Evolutionary conservation across 2,797 vertebrate species (phyloP), one percentile per base, ranked within the genome.

Genomic region (Zonotrichia albicollis): DNA sequence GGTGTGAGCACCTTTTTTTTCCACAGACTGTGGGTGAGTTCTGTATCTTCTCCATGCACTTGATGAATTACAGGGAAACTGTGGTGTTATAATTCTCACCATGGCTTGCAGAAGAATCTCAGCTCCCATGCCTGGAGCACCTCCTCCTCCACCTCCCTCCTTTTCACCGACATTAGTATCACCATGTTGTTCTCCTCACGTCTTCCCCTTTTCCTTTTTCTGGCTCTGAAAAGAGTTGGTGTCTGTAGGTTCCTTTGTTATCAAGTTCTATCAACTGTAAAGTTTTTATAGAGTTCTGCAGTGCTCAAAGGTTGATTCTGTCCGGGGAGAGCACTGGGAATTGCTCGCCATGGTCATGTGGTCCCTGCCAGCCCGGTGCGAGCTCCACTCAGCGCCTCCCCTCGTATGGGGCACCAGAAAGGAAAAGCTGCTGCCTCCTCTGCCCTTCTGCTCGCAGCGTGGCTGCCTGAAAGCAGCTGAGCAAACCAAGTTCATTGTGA

Each of bases 261-360:
- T 50, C 19, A 23, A 15, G 5, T 40, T 50, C 13, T 34, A 0
- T 29, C 19, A 22, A 0, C 23, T 40, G 23, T 9, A 3, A 9
- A n/a, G 62, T n/a, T 57, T 14, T 22, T 22, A 3, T 2, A 0
- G 53, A 27, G 53, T 29, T n/a, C 8, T 2, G 0, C 34, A n/a
- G 53, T 1, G 2, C 34, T 57, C 42, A 13, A 6, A 20, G 29
- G 22, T 32, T 40, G 62, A 5, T 57, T 40, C 22, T 5, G 14
- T 17, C 7, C 17, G 3, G 22, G 62, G 11, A 9, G 10, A 1
- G 2, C 34, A 1, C 14, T 5, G 1, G 77, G 64, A 40, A 18
- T 27, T 22, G 34, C 51, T 46, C 1, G 0, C 42, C 23, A 0
- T n/a, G 76, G 6, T 38, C 42, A 9, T 9, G 5, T 7, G 50